Evolutionary conservation across 2,888 invertebrate species (phyloP).

Genomic region (Aleiodes alternator): DNA sequence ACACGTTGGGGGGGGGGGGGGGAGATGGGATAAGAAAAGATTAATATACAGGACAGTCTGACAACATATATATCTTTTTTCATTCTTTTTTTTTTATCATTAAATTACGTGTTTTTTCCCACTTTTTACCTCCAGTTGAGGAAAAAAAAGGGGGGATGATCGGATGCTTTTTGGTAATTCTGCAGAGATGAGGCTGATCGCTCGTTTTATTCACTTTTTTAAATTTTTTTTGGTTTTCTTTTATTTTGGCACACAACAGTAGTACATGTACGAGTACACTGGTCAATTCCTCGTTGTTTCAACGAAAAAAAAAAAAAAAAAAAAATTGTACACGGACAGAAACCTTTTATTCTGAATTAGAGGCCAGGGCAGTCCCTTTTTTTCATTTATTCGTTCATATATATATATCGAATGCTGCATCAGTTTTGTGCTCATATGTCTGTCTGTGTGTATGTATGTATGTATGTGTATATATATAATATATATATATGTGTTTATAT

Average conservation of each 20-base stretch:
- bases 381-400: constrained; percentile 10
- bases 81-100: not conserved
- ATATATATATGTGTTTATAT: constrained; percentile 30
- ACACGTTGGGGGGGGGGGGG: not conserved
- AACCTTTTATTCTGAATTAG: constrained; percentile 21
- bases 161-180: not conserved
- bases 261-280: constrained; percentile 30
- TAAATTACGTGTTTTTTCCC: not conserved
- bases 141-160: constrained; percentile 1
- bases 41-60: constrained; percentile 20
- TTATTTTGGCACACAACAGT: constrained; percentile 46
- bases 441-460: not conserved
- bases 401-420: constrained; percentile 4
- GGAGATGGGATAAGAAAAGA: constrained; percentile 6
- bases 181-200: constrained; percentile 18
- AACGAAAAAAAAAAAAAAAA: constrained; percentile 27
- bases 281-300: constrained; percentile 39
- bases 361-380: constrained; percentile 13
- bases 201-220: constrained; percentile 2
- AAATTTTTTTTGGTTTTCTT: constrained; percentile 2
- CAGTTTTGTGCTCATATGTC: no score
- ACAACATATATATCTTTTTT: constrained; percentile 11
- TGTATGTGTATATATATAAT: not conserved
- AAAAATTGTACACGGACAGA: constrained; percentile 18
- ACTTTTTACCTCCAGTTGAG: no score